Conservation (phyloP, 2,797 vertebrate genomes). For the Acipenser transmontanus region DNA sequence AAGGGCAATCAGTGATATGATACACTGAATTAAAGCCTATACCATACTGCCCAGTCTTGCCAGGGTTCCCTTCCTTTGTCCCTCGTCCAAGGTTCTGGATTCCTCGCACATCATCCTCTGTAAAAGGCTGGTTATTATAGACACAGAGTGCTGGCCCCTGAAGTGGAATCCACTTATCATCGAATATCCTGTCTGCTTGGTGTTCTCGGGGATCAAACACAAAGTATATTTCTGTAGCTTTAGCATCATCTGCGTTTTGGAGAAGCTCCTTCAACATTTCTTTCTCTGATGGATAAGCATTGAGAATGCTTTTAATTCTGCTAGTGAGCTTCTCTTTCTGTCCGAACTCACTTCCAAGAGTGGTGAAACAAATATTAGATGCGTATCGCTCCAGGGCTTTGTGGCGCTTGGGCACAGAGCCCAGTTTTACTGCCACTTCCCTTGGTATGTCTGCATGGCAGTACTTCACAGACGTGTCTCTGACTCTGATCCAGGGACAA, state of each 20-base stretch:
- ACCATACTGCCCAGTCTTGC: conserved; percentile 96
- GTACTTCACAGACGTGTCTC: conserved; percentile 90
- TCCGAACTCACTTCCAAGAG: conserved; percentile 93
- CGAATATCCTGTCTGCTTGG: conserved; percentile 90
- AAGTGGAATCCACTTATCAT: conserved; percentile 95
- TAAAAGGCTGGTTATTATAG: conserved; percentile 97
- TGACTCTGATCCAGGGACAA: conserved; percentile 98
- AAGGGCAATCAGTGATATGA: conserved; percentile 96
- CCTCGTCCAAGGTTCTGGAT: conserved; percentile 98
- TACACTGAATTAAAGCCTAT: conserved; percentile 99
- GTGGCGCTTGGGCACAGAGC: conserved; percentile 94
- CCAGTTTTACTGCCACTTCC: conserved; percentile 96
- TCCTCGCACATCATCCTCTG: conserved; percentile 92
- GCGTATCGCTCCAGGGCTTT: conserved; percentile 97
- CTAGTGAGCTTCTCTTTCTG: conserved; percentile 97
- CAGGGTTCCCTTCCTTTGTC: conserved; percentile 97
- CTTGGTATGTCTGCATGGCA: conserved; percentile 95
- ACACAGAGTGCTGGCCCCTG: conserved; percentile 96
- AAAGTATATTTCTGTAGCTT: conserved; percentile 98
- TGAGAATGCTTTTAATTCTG: conserved; percentile 98
- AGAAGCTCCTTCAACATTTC: conserved; percentile 98
- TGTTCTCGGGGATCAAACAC: conserved; percentile 92
- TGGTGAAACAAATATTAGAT: conserved; percentile 89
- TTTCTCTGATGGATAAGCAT: conserved; percentile 97
- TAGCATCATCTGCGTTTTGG: conserved; percentile 98